Evolutionary conservation across 2,888 invertebrate species (phyloP), one percentile per base, ranked within the genome.

Genomic region (Papilio demoleus): DNA sequence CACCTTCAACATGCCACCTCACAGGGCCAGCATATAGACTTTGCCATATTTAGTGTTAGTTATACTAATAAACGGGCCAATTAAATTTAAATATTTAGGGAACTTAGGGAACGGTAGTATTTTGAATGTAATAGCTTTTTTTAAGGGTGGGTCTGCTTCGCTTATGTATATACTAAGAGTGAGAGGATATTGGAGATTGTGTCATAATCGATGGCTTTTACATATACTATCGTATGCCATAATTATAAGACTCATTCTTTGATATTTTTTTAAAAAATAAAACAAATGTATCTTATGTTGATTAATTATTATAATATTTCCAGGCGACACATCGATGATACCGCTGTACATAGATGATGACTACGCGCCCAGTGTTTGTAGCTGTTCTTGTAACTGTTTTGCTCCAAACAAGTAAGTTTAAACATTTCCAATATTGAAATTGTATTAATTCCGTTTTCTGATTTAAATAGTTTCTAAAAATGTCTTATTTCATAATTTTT

Each of bases 381-480:
- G 92, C 63, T 93, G 93, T 73, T 86, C 90, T 0, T 93, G 93
- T 70, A 92, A 86, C 76, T 93, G 93, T 72, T 93, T 93, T 65
- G 88, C 88, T 73, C 88, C 83, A 19, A 89, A 88, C 73, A 90
- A 83, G 93, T 92, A 69, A 81, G 85, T 80, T 36, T 59, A 42
- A n/a, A n/a, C n/a, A 42, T 31, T 1, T 36, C 36, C 36, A 36
- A 36, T 36, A 36, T 11, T 3, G 2, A 36, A 36, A 2, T 12
- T 11, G 12, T 36, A 36, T 11, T 2, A 36, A 36, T 36, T 11
- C 12, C 9, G 0, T 12, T 36, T 36, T 31, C 31, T 31, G 31
- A 31, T 4, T 31, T 31, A 31, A 31, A 31, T 31, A 31, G 6
- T 31, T 31, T 6, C 31, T 31, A 31, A 31, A 3, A 4, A 31